A percentile compares a stretch with the other conserved stretches of the same genome.
These are phyloP conservation scores for Sarcophaga bullata DNA, from an alignment of 1,140 invertebrate genomes.

Conservation along the genomic window DNA sequence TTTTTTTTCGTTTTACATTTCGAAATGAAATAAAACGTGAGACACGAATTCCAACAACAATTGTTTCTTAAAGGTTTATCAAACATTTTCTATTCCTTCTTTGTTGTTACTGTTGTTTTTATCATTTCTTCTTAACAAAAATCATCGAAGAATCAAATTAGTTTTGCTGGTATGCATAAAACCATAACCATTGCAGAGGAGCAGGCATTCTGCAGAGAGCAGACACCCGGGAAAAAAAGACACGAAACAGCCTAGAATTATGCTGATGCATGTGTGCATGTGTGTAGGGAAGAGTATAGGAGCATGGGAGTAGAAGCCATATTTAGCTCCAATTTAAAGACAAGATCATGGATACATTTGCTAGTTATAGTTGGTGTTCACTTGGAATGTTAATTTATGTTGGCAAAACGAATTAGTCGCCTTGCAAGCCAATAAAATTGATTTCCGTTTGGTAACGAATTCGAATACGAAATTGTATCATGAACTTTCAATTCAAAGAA, in stretches of 20 bases:
- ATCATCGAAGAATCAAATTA: constrained; percentile 8
- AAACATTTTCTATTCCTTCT: background rate
- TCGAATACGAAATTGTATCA: too few species aligned
- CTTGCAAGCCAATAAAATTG: background rate
- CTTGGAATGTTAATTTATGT: background rate
- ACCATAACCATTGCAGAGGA: background rate
- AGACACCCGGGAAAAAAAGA: background rate
- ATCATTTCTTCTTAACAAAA: background rate
- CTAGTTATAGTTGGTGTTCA: background rate
- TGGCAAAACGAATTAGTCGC: background rate
- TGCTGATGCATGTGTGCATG: background rate
- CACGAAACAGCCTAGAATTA: background rate
- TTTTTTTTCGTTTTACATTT: background rate
- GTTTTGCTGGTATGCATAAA: background rate
- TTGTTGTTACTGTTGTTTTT: background rate
- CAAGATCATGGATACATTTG: background rate
- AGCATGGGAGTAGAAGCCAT: background rate
- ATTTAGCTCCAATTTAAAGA: constrained; percentile 27
- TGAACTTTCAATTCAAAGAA: too few species aligned
- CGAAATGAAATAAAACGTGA: constrained; percentile 35
- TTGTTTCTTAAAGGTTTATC: background rate
- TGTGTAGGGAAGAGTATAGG: background rate
- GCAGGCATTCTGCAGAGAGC: too few species aligned
- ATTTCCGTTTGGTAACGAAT: too few species aligned
- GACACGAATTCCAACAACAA: constrained; percentile 33